Conservation (phyloP, 2,113 vertebrate species). For the Callithrix jacchus region DNA sequence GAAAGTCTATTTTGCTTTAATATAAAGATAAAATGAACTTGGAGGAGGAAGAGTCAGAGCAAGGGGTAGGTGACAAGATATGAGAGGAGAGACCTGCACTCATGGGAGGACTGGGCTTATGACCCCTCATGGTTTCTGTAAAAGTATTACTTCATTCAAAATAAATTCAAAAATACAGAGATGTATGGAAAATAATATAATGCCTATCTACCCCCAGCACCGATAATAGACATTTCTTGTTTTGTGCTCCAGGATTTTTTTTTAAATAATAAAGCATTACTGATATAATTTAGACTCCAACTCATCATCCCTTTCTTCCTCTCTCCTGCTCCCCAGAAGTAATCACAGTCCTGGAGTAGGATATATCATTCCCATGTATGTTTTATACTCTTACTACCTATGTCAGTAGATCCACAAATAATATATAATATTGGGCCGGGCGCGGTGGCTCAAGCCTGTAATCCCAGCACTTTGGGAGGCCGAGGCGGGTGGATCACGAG, state of each 20-base stretch:
- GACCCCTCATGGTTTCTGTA: background rate
- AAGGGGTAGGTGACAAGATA: background rate
- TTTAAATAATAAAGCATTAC: background rate
- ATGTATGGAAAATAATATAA: background rate
- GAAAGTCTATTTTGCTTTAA: conserved; percentile 48
- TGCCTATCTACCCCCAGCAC: background rate
- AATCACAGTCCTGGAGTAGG: background rate
- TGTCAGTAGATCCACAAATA: conserved; percentile 1
- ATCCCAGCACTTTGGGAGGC: no score
- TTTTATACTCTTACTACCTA: conserved; percentile 15
- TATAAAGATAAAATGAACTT: conserved; percentile 27
- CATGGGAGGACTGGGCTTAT: background rate
- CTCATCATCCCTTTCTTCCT: background rate
- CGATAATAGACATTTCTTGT: background rate
- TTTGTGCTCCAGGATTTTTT: background rate
- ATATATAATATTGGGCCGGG: background rate
- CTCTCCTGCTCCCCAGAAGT: background rate
- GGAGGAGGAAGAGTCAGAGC: background rate
- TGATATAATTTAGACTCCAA: conserved; percentile 15
- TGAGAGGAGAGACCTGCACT: background rate
- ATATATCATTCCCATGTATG: background rate
- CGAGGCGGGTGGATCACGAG: no score
- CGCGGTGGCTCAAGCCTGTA: no score
- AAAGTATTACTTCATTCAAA: background rate
- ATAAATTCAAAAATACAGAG: background rate